Percentiles rank a stretch among this genome's conserved stretches.
phyloP scores from a whole-genome alignment of 2,113 vertebrate genomes.

The Peucedramus taeniatus region DNA sequence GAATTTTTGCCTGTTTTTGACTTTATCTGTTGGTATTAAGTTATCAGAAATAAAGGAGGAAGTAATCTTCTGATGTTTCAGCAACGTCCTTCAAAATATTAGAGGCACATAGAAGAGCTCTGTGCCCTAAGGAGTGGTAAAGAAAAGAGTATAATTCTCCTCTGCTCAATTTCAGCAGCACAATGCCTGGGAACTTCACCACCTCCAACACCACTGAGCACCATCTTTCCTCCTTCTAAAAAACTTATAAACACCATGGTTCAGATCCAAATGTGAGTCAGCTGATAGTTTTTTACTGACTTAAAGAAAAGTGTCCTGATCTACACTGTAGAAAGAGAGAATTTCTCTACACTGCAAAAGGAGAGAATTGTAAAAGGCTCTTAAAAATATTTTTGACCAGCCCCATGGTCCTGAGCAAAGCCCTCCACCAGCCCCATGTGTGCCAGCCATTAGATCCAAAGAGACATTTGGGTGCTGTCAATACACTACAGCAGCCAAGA shows the following conservation, averaged over 20 bases:
- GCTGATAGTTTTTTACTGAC: neutral
- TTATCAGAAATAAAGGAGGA: neutral
- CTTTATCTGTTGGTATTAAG: neutral
- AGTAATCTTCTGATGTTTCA: neutral
- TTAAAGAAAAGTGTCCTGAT: neutral
- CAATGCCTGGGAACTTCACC: neutral
- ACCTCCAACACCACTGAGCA: neutral
- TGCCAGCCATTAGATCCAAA: neutral
- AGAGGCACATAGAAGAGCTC: neutral
- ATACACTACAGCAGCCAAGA: neutral
- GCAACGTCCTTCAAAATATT: neutral
- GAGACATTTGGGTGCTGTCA: neutral
- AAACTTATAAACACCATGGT: neutral
- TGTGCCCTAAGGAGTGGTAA: neutral
- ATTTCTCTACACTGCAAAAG: neutral
- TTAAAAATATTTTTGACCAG: neutral
- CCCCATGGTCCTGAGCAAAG: neutral
- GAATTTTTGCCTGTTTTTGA: neutral
- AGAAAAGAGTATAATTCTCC: neutral
- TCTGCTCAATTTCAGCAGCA: neutral
- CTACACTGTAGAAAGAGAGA: neutral
- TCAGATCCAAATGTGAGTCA: neutral
- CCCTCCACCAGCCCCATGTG: accelerated
- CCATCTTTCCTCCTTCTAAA: neutral
- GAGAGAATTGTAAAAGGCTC: neutral